phyloP scores from a whole-genome alignment of 2,888 invertebrate species.

The Pseudococcus longispinus region DNA sequence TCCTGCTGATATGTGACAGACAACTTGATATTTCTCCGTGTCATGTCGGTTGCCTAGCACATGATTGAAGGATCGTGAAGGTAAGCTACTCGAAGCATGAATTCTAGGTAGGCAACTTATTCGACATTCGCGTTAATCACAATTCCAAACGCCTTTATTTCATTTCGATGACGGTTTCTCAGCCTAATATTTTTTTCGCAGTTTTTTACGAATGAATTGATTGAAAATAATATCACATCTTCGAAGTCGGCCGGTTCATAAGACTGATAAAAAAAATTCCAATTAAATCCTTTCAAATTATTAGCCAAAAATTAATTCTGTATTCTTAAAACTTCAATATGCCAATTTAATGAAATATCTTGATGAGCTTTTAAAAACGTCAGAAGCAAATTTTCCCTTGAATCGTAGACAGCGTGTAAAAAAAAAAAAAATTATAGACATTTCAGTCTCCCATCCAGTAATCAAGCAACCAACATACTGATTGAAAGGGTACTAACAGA shows the following conservation, averaged over 20 bases:
- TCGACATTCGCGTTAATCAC: neutral
- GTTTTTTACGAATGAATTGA: neutral
- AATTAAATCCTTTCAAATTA: neutral
- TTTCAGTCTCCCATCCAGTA: neutral
- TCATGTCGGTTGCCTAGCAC: neutral
- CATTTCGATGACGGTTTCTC: neutral
- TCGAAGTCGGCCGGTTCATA: neutral
- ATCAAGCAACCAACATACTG: neutral
- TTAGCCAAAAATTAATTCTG: neutral
- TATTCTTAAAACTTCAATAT: neutral
- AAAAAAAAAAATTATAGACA: neutral
- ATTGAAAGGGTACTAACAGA: neutral
- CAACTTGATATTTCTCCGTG: neutral
- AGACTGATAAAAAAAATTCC: neutral
- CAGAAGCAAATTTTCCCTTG: neutral
- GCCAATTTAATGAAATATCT: neutral
- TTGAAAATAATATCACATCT: neutral
- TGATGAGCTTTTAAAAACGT: neutral
- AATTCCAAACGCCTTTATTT: neutral
- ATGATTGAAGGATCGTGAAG: neutral
- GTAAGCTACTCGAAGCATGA: neutral
- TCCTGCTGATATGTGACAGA: neutral
- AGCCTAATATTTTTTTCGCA: neutral
- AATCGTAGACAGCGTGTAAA: neutral
- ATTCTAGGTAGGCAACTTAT: neutral